Base-by-base conservation (phyloP, 2,113 vertebrate genomes). In the Procavia capensis region DNA sequence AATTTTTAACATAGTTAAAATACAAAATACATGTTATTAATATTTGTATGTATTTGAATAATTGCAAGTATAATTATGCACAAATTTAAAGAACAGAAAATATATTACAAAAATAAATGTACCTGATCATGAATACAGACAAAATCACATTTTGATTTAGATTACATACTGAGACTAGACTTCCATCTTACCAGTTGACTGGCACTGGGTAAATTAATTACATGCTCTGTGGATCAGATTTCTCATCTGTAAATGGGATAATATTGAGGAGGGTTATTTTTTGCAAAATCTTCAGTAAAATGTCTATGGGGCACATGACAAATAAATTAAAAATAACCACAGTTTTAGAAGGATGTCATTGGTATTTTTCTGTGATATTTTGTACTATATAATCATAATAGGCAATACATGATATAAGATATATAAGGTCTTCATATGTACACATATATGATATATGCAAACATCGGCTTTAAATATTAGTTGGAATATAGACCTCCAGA, bases 131-230 rank as follows among this genome's bases (percentile, higher is more conserved):
- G 17, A 76, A 25, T 25, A 39, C n/a, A 9, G 16, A 59, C 20
- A 64, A 75, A 66, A 66, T n/a, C 19, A 25, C 57, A 34, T 8
- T 16, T 54, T 85, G 50, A 27, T 10, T 95, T 63, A 85, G 34
- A 57, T 66, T 78, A 9, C 4, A 54, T 45, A 27, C 0, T 70
- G 14, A 41, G 24, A 50, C 5, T 41, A 85, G 25, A n/a, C 17
- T 39, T 66, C 5, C 2, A 59, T 1, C 0, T 82, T 63, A 29
- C 0, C 31, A 17, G 0, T 5, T 88, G n/a, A 17, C 2, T 78
- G 29, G 3, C 25, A 61, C 36, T 61, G 1, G 14, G 3, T 9
- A 78, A 29, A 7, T 45, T 70, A 11, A 7, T 61, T 76, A 27
- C 5, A 34, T 41, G 9, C 2, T 39, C 5, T 61, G 6, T 16